Percentiles rank a stretch among this genome's conserved stretches.
Conservation (phyloP, 2,113 vertebrate species). For the Oceanodroma tethys region DNA sequence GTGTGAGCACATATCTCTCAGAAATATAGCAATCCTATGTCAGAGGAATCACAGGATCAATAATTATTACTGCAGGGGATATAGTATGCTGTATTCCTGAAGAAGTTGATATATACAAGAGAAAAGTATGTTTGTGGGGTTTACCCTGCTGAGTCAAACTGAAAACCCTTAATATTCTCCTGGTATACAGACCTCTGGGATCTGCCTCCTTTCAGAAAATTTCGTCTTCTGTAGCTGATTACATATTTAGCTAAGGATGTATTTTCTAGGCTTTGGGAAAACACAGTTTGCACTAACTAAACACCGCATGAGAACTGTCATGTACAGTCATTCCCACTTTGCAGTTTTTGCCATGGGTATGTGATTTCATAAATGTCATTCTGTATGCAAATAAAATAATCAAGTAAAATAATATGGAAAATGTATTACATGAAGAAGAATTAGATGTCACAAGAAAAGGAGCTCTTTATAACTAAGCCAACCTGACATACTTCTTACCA, state of each 20-base stretch:
- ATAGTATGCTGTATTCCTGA: neutral
- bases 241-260: neutral
- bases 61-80: neutral
- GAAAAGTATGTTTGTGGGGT: neutral
- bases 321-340: neutral
- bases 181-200: neutral
- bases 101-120: neutral
- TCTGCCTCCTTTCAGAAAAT: neutral
- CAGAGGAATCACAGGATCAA: neutral
- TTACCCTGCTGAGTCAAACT: neutral
- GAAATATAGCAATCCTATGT: neutral
- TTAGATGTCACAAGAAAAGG: neutral
- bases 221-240: neutral
- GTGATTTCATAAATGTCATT: neutral
- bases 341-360: neutral
- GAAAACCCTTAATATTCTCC: neutral
- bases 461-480: neutral
- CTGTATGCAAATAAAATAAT: neutral
- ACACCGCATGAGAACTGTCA: neutral
- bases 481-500: neutral
- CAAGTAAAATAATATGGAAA: neutral
- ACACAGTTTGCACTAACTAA: neutral
- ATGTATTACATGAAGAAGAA: neutral
- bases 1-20: neutral
- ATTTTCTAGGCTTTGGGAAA: slow-evolving; percentile 1